Evolutionary conservation across 2,113 vertebrate genomes (phyloP), one percentile per base, ranked within the genome.

Genomic region (Heterochromis multidens): DNA sequence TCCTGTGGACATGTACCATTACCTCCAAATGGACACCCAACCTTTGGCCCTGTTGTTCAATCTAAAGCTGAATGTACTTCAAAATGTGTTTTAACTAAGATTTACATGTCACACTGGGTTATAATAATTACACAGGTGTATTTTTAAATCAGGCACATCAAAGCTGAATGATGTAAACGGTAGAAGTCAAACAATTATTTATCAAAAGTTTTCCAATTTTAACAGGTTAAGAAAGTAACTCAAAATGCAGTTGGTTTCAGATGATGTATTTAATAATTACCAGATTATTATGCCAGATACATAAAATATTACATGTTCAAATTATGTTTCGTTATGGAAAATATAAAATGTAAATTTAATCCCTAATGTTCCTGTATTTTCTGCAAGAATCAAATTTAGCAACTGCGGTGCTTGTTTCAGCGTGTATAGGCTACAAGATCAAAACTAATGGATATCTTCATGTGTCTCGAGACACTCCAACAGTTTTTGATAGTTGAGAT

Each of bases 41-140:
- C 17, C 1, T 23, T 14, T 61, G 25, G 40, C 40, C 67, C 33
- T 67, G 74, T 65, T 46, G 63, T 58, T 76, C 37, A 89, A 80
- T 79, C 82, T 84, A 52, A 87, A 91, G 82, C 85, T 94, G 93
- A 95, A 94, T 94, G 92, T 93, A 95, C 87, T 79, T 88, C 25
- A 40, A 60, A 83, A 27, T 76, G 12, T 82, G 21, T 80, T 82
- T 88, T n/a, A 77, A 78, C 65, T 62, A 11, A 59, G 37, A 80
- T 62, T 76, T 49, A 59, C 56, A 31, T 7, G 40, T 65, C 40
- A 52, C 52, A 37, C 46, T 52, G 21, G 12, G 29, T 58, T 62
- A 25, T 54, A 79, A 78, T 40, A 46, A n/a, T 13, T 77, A 43
- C 4, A 19, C 17, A 3, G 43, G n/a, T 65, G 49, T 78, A 13